Base-by-base conservation (phyloP, 2,888 invertebrate genomes). In the Hipparchia sbordonii region DNA sequence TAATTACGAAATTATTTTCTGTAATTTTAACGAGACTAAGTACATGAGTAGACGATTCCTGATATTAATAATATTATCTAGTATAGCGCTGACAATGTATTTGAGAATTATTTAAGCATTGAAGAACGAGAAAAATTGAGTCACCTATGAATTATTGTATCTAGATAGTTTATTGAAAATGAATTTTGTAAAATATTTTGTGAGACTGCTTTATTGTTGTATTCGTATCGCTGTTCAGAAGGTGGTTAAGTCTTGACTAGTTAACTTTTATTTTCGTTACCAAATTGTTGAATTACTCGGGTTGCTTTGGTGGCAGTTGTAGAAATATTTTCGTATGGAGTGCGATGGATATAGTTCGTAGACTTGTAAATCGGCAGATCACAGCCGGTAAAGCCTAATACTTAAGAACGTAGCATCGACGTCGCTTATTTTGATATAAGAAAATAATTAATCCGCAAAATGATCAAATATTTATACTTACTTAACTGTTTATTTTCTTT, bases 191-290 rank as follows among this genome's bases (percentile, higher is more conserved):
- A 89, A 90, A 92, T 92, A 91, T 90, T 93, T 89, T 88, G 92
- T 92, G 94, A 94, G 94, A 94, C 94, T 94, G 94, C 94, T 94
- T 94, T 77, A 90, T 89, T 93, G 93, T 93, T 93, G 92, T 92
- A 92, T 88, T 92, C 87, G 91, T 92, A 89, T 85, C 85, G 92
- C 92, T 91, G 90, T 89, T 91, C 82, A 82, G 84, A 87, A 83
- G 87, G 86, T 88, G 89, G 85, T 89, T 86, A 89, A 89, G 88
- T 87, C 84, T 87, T 88, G 87, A 88, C 87, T 89, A 87, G 90
- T 91, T 93, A 88, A 87, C 87, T 87, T 89, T 91, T 91, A 90
- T 88, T 90, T 92, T 93, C 89, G 93, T 93, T 93, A 93, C 93
- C 93, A 93, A 93, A 91, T 93, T 93, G 93, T 93, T 93, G 87